Percentiles rank a stretch among this genome's conserved stretches.
Conservation (phyloP, 2,888 invertebrate species). For the Pseudoips prasinana region DNA sequence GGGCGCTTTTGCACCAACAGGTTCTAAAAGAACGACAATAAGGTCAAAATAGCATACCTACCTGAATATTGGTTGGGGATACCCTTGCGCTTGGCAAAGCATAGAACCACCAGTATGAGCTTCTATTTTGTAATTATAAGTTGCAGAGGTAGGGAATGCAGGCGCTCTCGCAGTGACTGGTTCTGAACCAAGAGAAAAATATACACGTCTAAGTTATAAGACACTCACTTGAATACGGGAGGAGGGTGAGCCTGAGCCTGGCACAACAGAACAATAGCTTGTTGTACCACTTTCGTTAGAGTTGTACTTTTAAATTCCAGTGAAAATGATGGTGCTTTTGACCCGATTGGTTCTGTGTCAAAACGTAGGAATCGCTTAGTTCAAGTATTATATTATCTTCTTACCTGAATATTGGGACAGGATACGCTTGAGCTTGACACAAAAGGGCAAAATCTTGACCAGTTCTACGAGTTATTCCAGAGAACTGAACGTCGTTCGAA, state of each 20-base stretch:
- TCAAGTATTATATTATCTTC: conserved; percentile 22
- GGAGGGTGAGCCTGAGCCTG: conserved; percentile 87
- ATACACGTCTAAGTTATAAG: conserved; percentile 21
- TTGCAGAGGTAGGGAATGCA: conserved; percentile 74
- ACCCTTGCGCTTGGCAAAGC: conserved; percentile 81
- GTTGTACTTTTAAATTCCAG: conserved; percentile 82
- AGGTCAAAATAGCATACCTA: conserved; percentile 51
- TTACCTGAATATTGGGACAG: conserved; percentile 83
- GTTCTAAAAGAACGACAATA: conserved; percentile 70
- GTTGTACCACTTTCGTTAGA: conserved; percentile 76
- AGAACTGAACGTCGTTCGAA: conserved; percentile 85
- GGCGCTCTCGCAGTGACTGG: conserved; percentile 76
- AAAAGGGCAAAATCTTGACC: conserved; percentile 85
- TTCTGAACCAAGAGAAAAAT: conserved; percentile 60
- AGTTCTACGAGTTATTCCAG: conserved; percentile 84
- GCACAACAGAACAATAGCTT: conserved; percentile 84
- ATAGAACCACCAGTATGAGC: conserved; percentile 66
- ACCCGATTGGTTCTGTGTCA: conserved; percentile 82
- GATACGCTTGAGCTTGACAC: conserved; percentile 90
- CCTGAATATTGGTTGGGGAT: conserved; percentile 86
- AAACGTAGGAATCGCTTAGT: conserved; percentile 25
- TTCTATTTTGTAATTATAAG: conserved; percentile 72
- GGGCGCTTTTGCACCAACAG: conserved; percentile 84
- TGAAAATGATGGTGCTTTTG: conserved; percentile 82
- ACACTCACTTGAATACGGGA: conserved; percentile 85